phyloP scores from a whole-genome alignment of 2,888 invertebrate species.

The Diplolepis rosae region DNA sequence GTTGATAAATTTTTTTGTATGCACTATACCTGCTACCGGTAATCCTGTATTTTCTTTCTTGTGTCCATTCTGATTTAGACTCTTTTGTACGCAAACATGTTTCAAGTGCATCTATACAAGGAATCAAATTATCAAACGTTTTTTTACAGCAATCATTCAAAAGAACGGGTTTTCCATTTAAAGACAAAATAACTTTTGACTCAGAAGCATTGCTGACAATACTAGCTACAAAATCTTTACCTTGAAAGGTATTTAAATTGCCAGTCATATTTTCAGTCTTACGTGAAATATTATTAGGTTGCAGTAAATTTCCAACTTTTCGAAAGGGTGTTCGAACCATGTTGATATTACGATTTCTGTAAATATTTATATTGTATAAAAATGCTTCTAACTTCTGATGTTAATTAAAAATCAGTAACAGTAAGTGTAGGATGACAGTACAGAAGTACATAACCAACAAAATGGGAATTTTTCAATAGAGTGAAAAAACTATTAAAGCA shows the following conservation, averaged over 20 bases:
- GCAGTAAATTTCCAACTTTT: not conserved
- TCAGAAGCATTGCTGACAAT: not conserved
- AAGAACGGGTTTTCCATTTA: not conserved
- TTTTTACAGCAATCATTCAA: slow-evolving; percentile 11
- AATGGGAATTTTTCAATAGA: too few species aligned
- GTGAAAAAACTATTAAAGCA: too few species aligned
- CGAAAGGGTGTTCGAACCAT: too few species aligned
- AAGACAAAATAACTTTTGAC: not conserved
- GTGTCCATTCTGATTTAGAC: not conserved
- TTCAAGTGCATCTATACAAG: slow-evolving; percentile 1
- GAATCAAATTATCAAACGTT: not conserved
- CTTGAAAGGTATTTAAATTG: not conserved
- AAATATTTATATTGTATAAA: not conserved
- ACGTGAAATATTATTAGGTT: not conserved
- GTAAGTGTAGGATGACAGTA: slow-evolving; percentile 10
- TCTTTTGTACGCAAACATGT: not conserved
- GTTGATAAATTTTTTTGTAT: slow-evolving; percentile 14
- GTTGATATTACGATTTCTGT: too few species aligned
- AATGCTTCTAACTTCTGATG: too few species aligned
- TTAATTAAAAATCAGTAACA: too few species aligned
- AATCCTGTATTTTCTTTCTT: slow-evolving; percentile 23
- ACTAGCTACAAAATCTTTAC: not conserved
- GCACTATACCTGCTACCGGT: slow-evolving; percentile 21
- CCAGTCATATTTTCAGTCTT: not conserved
- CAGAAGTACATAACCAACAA: not conserved